Conservation (phyloP, 2,888 invertebrate genomes). For the Temnothorax rugatulus region DNA sequence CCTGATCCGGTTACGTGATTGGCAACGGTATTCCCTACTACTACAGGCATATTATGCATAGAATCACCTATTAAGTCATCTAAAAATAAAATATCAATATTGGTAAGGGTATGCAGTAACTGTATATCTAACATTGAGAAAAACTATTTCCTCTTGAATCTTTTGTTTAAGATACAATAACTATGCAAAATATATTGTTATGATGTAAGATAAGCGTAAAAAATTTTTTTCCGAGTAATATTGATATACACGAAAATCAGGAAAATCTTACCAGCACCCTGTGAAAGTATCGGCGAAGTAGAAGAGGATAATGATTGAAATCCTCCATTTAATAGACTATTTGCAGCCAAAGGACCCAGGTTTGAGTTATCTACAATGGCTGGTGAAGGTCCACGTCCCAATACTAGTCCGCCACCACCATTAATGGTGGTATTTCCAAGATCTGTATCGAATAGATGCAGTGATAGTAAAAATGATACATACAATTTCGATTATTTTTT, state of each 20-base stretch:
- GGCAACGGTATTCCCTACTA: conserved; percentile 80
- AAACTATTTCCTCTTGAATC: neutral
- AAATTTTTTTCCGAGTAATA: neutral
- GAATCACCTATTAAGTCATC: conserved; percentile 84
- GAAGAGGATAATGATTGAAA: conserved; percentile 87
- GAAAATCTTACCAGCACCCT: conserved; percentile 79
- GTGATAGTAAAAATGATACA: neutral
- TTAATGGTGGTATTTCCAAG: conserved; percentile 86
- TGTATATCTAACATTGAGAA: neutral
- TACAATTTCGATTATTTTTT: neutral
- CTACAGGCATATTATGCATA: conserved; percentile 83
- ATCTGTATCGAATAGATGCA: conserved; percentile 81
- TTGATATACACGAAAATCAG: neutral
- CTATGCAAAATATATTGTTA: neutral
- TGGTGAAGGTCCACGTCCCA: conserved; percentile 89
- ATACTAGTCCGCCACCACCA: conserved; percentile 86
- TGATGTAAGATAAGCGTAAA: neutral
- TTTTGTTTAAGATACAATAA: conserved; percentile 1
- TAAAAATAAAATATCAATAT: conserved; percentile 63
- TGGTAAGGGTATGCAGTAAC: conserved; percentile 10
- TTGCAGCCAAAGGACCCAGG: conserved; percentile 81
- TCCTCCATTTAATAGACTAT: conserved; percentile 87
- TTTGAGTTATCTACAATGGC: conserved; percentile 87
- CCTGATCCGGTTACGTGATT: conserved; percentile 79
- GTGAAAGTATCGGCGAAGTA: conserved; percentile 89